Conservation (phyloP, 2,888 invertebrate genomes). For the Agelastica alni region DNA sequence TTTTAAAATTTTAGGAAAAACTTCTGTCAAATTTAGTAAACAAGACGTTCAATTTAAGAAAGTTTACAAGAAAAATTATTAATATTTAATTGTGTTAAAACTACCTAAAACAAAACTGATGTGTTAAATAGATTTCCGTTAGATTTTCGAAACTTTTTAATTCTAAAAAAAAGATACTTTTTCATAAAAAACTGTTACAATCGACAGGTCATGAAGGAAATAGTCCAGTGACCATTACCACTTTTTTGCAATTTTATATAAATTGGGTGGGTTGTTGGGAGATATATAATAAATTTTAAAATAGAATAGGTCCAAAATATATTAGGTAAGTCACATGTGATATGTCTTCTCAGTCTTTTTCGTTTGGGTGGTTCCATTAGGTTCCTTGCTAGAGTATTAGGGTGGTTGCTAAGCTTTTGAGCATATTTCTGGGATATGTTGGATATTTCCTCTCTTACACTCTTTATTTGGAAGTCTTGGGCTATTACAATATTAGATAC, state of each 20-base stretch:
- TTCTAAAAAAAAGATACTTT: too few relatives aligned
- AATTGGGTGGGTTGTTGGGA: too few relatives aligned
- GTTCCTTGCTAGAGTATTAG: background rate
- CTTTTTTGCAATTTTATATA: background rate
- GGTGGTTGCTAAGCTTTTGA: background rate
- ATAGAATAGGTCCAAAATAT: background rate
- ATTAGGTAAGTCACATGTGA: background rate
- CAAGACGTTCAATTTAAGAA: too few relatives aligned
- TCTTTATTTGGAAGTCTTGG: background rate
- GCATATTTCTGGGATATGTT: background rate
- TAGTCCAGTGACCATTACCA: background rate
- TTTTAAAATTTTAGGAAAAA: too few relatives aligned
- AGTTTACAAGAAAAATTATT: too few relatives aligned
- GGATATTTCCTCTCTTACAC: background rate
- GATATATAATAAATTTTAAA: background rate
- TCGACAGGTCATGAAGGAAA: background rate
- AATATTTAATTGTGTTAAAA: too few relatives aligned
- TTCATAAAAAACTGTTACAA: background rate
- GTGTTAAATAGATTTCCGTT: too few relatives aligned
- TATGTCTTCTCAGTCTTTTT: background rate
- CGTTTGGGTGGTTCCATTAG: background rate
- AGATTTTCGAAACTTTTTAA: too few relatives aligned
- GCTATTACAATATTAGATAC: conserved; percentile 15
- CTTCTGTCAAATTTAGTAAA: too few relatives aligned
- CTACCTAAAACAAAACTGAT: too few relatives aligned